Percentiles rank a stretch among this genome's conserved stretches.
These are phyloP conservation scores for Amphilophus citrinellus DNA, from an alignment of 2,113 vertebrate species.

Conservation along the genomic window DNA sequence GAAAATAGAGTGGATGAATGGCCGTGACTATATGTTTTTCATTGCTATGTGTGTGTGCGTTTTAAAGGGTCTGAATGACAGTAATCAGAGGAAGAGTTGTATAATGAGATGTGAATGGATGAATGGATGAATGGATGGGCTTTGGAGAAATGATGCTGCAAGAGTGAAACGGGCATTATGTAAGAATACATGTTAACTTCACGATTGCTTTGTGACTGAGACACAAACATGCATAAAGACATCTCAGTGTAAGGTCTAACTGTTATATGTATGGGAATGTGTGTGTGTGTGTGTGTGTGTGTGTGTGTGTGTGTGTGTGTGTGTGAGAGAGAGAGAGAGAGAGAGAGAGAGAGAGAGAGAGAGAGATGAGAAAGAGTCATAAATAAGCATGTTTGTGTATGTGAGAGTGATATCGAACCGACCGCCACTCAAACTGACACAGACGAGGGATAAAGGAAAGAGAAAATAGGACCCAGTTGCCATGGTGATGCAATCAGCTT, in stretches of 20 bases:
- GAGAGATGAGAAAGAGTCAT: neutral
- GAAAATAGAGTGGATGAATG: slow-evolving; percentile 34
- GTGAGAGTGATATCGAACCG: slow-evolving; percentile 47
- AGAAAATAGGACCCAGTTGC: slow-evolving; percentile 74
- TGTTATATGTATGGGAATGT: neutral
- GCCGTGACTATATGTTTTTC: slow-evolving; percentile 36
- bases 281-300: neutral
- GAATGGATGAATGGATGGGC: slow-evolving; percentile 14
- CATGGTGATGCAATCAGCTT: slow-evolving; percentile 78
- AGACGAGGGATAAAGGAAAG: slow-evolving; percentile 41
- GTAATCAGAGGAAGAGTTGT: slow-evolving; percentile 16
- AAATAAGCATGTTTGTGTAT: neutral
- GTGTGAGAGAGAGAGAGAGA: neutral
- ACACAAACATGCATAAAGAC: neutral
- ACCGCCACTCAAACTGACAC: slow-evolving; percentile 58
- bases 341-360: neutral
- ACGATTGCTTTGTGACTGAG: neutral
- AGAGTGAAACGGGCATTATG: neutral
- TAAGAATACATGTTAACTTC: neutral
- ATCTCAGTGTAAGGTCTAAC: neutral
- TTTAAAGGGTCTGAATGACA: slow-evolving; percentile 17
- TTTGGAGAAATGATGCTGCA: neutral
- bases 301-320: neutral
- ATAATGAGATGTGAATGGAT: slow-evolving; percentile 1
- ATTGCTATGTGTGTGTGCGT: neutral